A percentile compares a stretch with the other conserved stretches of the same genome.
Evolutionary conservation across 2,113 vertebrate species (phyloP).

Genomic region (Tyto alba): DNA sequence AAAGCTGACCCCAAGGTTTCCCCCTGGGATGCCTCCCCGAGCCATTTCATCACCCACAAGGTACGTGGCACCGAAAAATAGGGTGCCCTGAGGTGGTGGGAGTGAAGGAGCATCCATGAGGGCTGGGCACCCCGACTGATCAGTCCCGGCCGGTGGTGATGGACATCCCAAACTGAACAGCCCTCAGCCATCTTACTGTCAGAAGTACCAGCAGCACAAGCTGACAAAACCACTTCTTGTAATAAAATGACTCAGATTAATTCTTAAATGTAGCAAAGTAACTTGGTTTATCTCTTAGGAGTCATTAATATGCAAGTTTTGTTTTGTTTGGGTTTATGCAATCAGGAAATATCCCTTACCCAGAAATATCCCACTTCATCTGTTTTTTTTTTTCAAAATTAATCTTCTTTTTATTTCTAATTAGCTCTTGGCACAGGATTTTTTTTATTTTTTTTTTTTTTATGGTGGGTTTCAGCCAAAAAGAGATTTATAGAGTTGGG

Average conservation of each 20-base stretch:
- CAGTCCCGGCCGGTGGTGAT: rapidly evolving
- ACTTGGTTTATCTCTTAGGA: not conserved
- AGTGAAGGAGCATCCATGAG: rapidly evolving
- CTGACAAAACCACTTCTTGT: not conserved
- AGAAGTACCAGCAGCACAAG: not conserved
- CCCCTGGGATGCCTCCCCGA: rapidly evolving
- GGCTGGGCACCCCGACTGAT: not conserved
- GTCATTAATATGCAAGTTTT: not conserved
- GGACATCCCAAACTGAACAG: not conserved
- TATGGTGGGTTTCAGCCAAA: not conserved
- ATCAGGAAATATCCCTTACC: not conserved
- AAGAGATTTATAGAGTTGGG: not conserved
- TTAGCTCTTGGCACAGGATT: not conserved
- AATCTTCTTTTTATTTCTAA: not conserved
- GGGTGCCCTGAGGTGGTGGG: not conserved
- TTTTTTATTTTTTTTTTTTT: too few species aligned
- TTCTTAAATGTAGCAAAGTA: not conserved
- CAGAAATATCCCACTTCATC: not conserved
- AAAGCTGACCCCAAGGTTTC: not conserved
- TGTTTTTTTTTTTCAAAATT: not conserved
- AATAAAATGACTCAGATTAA: not conserved
- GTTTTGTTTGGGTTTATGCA: not conserved
- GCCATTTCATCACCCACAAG: not conserved
- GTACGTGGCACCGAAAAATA: not conserved
- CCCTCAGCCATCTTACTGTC: not conserved